Percentiles rank a stretch among this genome's conserved stretches.
Evolutionary conservation across 2,888 invertebrate genomes (phyloP).

Genomic region (Lasioglossum calceatum): DNA sequence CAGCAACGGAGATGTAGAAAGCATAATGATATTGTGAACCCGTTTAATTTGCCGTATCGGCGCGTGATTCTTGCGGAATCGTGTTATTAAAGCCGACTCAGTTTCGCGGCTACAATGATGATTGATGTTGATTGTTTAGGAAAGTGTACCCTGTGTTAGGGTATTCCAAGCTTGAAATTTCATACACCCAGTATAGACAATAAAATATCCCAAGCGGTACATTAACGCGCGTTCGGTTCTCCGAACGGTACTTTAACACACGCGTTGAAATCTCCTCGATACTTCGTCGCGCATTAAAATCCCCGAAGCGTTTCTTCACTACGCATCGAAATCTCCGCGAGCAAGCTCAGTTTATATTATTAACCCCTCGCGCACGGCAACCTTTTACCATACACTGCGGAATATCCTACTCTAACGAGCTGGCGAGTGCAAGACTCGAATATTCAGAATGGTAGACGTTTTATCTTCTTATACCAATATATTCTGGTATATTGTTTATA

Average conservation of each 20-base stretch:
- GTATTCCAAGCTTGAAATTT: background rate
- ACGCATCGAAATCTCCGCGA: background rate
- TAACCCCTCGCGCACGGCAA: background rate
- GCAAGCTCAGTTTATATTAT: background rate
- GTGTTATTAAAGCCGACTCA: background rate
- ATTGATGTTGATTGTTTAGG: background rate
- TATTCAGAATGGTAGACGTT: background rate
- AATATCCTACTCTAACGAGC: background rate
- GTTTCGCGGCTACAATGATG: background rate
- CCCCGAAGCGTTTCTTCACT: background rate
- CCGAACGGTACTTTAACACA: background rate
- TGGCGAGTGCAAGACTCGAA: background rate
- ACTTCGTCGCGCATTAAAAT: constrained; percentile 1
- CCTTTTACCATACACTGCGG: background rate
- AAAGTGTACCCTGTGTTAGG: too few relatives aligned
- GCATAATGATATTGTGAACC: background rate
- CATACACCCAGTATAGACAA: background rate
- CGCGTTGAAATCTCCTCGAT: constrained; percentile 2
- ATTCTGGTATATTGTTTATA: too few relatives aligned
- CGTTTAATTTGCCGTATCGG: background rate
- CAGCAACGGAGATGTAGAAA: constrained; percentile 3
- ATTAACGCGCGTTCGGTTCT: background rate
- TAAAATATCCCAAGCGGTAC: constrained; percentile 1
- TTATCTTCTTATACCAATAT: background rate
- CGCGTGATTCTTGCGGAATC: background rate